These are phyloP conservation scores for Mythimna pallens DNA, from an alignment of 2,888 invertebrate genomes.

Conservation along the genomic window DNA sequence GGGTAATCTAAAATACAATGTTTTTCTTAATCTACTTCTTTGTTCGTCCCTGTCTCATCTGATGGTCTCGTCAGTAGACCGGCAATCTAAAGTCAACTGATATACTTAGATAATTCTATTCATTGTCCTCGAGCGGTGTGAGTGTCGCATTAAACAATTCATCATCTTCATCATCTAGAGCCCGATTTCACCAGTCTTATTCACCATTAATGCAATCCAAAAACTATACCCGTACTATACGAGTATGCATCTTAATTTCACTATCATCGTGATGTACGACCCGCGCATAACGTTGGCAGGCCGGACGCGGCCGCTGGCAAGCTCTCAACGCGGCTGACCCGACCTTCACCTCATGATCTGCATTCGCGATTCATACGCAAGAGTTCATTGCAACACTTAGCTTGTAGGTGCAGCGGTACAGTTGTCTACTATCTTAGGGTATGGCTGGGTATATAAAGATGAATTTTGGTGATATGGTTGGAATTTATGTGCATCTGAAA, in stretches of 20 bases:
- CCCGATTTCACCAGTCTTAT: not conserved
- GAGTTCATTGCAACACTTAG: constrained; percentile 51
- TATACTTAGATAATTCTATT: not conserved
- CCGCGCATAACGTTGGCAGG: constrained; percentile 51
- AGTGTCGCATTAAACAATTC: not conserved
- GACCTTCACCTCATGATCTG: constrained; percentile 62
- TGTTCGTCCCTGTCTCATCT: too few species aligned
- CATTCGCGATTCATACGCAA: constrained; percentile 43
- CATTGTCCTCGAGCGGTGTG: not conserved
- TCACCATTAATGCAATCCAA: not conserved
- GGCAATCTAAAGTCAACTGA: not conserved
- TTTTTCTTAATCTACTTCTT: too few species aligned
- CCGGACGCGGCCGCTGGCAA: constrained; percentile 48
- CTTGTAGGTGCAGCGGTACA: not conserved
- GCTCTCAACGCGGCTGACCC: constrained; percentile 56
- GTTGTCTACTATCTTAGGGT: not conserved
- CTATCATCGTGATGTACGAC: constrained; percentile 27
- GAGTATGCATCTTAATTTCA: constrained; percentile 34
- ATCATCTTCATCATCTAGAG: not conserved
- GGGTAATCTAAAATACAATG: too few species aligned
- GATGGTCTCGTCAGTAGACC: too few species aligned
- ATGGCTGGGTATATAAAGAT: not conserved
- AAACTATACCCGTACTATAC: too few species aligned
- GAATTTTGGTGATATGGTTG: not conserved
- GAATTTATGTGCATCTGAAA: not conserved